A percentile compares a stretch with the other conserved stretches of the same genome.
Evolutionary conservation across 1,140 invertebrate species (phyloP).

Genomic region (Euschistus heros): DNA sequence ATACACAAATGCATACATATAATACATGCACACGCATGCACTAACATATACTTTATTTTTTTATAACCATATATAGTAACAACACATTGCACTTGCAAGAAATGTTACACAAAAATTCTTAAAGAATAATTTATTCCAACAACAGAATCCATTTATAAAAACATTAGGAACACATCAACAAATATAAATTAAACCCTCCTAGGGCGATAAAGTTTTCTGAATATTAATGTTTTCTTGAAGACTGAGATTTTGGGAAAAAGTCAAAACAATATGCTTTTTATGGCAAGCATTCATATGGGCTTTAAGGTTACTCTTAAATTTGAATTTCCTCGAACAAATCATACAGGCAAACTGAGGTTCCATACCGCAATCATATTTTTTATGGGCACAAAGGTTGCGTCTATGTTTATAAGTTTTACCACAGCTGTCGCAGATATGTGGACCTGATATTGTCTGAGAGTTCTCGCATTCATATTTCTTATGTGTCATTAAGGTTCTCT

Average conservation of each 20-base stretch:
- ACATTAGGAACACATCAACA: too few relatives aligned
- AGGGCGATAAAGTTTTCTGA: too few relatives aligned
- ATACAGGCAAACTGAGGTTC: conserved; percentile 38
- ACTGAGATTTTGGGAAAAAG: not conserved
- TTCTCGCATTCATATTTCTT: conserved; percentile 42
- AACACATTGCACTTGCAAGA: too few relatives aligned
- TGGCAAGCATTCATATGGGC: conserved; percentile 16
- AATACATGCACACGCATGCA: too few relatives aligned
- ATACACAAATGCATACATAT: too few relatives aligned
- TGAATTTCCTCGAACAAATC: conserved; percentile 22
- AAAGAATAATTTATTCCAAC: too few relatives aligned
- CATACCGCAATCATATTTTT: conserved; percentile 51
- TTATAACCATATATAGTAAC: too few relatives aligned
- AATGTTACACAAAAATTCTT: too few relatives aligned
- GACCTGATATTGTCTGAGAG: not conserved
- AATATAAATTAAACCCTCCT: too few relatives aligned
- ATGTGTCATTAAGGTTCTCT: conserved; percentile 32
- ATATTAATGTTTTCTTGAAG: too few relatives aligned
- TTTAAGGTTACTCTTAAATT: conserved; percentile 22
- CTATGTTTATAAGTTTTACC: conserved; percentile 28
- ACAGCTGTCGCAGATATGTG: conserved; percentile 27
- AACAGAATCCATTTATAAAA: too few relatives aligned
- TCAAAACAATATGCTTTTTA: conserved; percentile 11
- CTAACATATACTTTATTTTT: too few relatives aligned
- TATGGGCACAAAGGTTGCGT: conserved; percentile 33